Conservation (phyloP, 2,797 vertebrate genomes). For the Morus bassanus region DNA sequence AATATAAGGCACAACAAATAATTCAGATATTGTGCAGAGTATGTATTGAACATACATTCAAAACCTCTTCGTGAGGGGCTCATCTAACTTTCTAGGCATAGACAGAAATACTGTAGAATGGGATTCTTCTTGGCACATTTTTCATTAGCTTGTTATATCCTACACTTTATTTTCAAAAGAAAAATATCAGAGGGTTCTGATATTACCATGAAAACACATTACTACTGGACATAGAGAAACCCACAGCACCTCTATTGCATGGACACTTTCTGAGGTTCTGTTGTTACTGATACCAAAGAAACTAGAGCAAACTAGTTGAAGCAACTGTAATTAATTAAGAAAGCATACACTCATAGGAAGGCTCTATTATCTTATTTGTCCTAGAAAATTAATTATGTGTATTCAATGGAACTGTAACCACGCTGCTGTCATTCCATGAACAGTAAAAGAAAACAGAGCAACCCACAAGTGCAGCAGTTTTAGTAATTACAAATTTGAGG, state of each 20-base stretch:
- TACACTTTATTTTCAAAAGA: neutral
- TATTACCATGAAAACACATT: neutral
- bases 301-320: neutral
- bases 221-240: neutral
- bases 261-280: neutral
- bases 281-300: neutral
- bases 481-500: neutral
- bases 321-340: neutral
- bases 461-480: neutral
- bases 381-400: constrained; percentile 15
- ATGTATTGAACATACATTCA: neutral
- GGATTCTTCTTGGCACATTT: neutral
- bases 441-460: neutral
- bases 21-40: neutral
- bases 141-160: neutral
- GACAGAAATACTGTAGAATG: neutral
- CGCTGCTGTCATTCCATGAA: neutral
- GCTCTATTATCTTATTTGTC: neutral
- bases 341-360: neutral
- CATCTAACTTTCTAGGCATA: neutral
- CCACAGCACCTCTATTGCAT: neutral
- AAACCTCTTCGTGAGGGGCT: neutral
- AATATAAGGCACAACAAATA: neutral
- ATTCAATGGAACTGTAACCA: neutral
- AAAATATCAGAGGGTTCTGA: neutral